Base-by-base conservation (phyloP, 2,888 invertebrate species). In the Lydus trimaculatus region DNA sequence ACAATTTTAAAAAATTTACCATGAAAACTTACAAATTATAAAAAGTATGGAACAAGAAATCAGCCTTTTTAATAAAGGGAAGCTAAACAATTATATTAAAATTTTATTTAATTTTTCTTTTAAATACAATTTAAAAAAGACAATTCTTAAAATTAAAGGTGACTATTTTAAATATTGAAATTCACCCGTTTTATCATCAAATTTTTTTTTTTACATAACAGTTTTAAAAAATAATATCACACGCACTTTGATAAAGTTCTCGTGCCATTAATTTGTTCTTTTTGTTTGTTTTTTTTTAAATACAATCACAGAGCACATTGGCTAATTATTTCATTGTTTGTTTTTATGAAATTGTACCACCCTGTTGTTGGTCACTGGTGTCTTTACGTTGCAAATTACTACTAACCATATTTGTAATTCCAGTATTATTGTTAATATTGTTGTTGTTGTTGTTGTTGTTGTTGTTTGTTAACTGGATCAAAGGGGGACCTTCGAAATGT, bases 161-260 rank as follows among this genome's bases (percentile, higher is more conserved):
- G 82, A 82, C 81, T 81, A 81, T 74, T 72, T 48, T 48, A 56
- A 56, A 72, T 72, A 69, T 52, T 63, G 76, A 76, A 81, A 80
- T 81, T 79, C 82, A 84, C 83, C 83, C 83, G 84, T 83, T 84
- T 82, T 79, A 74, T 73, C 72, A 75, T 71, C n/a, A n/a, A n/a
- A 66, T 63, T 67, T 60, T 63, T 25, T 58, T 64, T 58, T 63
- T 65, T 17, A n/a, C 1, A 17, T 17, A 43, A n/a, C 43, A 43
- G 39, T 39, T 39, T 2, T 0, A 4, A 43, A 28, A 31, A 33
- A 56, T 39, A 66, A 69, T 66, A 72, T 75, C 75, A 76, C 81
- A 78, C 80, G 78, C 79, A 79, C 78, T 79, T 75, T 70, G 31
- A 73, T 67, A 73, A 78, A 78, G 78, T 79, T 79, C 71, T 66